Evolutionary conservation across 2,113 vertebrate species (phyloP), one percentile per base, ranked within the genome.

Genomic region (Axis porcinus): DNA sequence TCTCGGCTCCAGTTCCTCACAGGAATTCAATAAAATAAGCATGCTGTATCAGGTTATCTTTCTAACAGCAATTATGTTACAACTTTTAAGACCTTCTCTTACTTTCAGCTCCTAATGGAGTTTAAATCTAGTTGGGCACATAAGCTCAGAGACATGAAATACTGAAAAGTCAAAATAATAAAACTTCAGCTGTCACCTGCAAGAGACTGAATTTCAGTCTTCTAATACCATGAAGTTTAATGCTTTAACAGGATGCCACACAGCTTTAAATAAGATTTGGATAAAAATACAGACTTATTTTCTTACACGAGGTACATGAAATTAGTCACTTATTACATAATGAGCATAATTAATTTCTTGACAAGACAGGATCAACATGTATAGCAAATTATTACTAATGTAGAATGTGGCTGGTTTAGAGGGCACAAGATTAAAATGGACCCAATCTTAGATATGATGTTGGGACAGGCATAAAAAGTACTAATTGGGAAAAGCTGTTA

Each of bases 401-500:
- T 1, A 89, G 6, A 7, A 55, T n/a, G 33, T 43, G n/a, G 12
- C 4, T 45, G 23, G 67, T 64, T 19, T 33, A 81, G 50, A 93
- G 8, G 57, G 33, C 27, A 89, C 57, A 90, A 60, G 54, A 96
- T 55, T 90, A 82, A 93, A 91, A 91, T 62, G 76, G 82, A 78
- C 40, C 50, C 85, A 70, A 67, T 40, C 57, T 54, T 83, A 88
- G 92, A 27, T 62, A 86, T 2, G 10, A 40, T 79, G 14, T 67
- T 81, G 25, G 43, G 28, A 85, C 57, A 90, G 57, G 21, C 27
- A 92, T 81, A 95, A 94, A 94, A 92, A 83, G 27, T 47, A 92
- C 52, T 94, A 97, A 96, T 57, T 86, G 45, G 89, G 36, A 96
- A 89, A 96, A 89, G 58, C 58, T 92, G 52, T 85, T 89, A 94